Evolutionary conservation across 1,140 invertebrate species (phyloP), one percentile per base, ranked within the genome.

Genomic region (Microvelia longipes): DNA sequence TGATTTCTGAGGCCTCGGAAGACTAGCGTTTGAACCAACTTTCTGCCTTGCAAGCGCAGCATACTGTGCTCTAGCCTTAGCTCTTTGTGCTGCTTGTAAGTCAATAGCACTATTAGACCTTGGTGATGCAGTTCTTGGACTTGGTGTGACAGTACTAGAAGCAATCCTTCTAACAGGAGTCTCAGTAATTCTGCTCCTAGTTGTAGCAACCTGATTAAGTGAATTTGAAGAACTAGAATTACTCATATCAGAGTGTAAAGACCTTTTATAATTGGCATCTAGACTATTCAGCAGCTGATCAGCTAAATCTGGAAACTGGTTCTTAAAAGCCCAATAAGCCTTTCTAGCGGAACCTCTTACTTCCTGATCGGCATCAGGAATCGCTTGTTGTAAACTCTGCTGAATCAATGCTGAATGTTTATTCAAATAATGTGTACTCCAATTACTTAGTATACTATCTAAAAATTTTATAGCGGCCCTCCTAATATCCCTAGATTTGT

Each of bases 41-140:
- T 91, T 91, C 71, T 88, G 85, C 28, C 90, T 81, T 64, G 86
- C 86, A 78, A 91, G 83, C 73, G 88, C 86, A 25, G 89, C 89
- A 79, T 92, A 93, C 72, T 90, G 85, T 30, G 88, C 86, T 70
- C 92, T 83, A 0, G 87, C 89, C 74, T 91, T 90, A 24, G 92
- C 92, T 68, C 92, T 82, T 79, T 93, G 89, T 28, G 88, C 92
- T 13, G 92, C 92, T 74, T 91, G 90, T 68, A 93, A 84, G 83
- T 98, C 94, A 76, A 96, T 92, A 61, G 94, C 94, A 74, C 93
- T 96, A 76, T 91, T 93, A 65, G 94, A 96, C 71, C 94, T 85
- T 75, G 82, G 83, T 70, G 75, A 74, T 30, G 71, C 69, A n/a
- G 71, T 71, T 27, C 24, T 71, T 50, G 71, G 69, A 64, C 5